These are phyloP conservation scores for Pseudorectes ferrugineus DNA, from an alignment of 2,113 vertebrate species.

Conservation along the genomic window DNA sequence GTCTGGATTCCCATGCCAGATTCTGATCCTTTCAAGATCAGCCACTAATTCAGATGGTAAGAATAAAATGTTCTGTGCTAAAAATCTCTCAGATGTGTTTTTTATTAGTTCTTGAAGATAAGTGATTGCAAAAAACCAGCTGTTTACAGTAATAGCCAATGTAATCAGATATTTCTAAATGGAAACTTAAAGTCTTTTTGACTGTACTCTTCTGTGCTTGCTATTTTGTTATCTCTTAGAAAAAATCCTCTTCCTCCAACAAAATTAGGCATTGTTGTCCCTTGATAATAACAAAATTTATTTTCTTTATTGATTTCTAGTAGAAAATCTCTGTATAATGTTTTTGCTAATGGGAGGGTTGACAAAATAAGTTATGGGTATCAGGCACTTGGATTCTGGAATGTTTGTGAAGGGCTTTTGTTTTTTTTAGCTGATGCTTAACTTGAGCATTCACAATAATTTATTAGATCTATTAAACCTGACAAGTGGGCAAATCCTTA, in stretches of 20 bases:
- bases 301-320: background rate
- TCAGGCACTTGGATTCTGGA: background rate
- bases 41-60: background rate
- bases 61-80: conserved; percentile 34
- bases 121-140: background rate
- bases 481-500: background rate
- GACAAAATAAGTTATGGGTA: background rate
- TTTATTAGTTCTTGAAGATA: conserved; percentile 8
- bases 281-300: background rate
- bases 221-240: background rate
- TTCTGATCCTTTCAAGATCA: background rate
- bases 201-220: background rate
- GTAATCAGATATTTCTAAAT: background rate
- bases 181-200: background rate
- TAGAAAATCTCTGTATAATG: background rate
- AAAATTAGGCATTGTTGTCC: background rate
- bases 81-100: background rate
- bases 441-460: background rate
- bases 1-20: background rate
- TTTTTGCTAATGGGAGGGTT: background rate
- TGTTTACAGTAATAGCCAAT: background rate
- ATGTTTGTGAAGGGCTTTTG: background rate
- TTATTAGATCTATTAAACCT: background rate
- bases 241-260: background rate
- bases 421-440: background rate